Evolutionary conservation across 1,140 invertebrate genomes (phyloP).

Genomic region (Carcinoscorpius rotundicauda): DNA sequence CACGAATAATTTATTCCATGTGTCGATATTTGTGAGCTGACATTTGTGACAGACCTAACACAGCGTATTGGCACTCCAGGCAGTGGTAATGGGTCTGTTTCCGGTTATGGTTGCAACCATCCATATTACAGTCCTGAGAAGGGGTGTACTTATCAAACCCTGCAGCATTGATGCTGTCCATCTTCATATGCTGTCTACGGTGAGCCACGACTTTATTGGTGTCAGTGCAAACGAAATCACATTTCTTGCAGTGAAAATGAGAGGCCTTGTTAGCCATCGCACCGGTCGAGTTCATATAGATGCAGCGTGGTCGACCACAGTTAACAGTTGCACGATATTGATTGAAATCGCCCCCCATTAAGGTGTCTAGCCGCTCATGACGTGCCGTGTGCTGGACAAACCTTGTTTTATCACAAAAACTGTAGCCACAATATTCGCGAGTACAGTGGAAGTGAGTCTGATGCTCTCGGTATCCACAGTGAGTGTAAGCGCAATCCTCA

Average conservation of each 20-base stretch:
- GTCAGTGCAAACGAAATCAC: slow-evolving; percentile 90
- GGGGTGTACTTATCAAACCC: slow-evolving; percentile 88
- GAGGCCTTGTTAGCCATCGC: slow-evolving; percentile 82
- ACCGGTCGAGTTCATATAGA: slow-evolving; percentile 49
- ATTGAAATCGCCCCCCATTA: slow-evolving; percentile 93
- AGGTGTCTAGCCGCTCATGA: slow-evolving; percentile 80
- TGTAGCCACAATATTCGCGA: slow-evolving; percentile 84
- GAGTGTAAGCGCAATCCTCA: slow-evolving; percentile 81
- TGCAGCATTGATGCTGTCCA: slow-evolving; percentile 84
- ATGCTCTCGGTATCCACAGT: slow-evolving; percentile 85
- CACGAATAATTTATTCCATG: slow-evolving; percentile 12
- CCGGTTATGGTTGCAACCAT: slow-evolving; percentile 74
- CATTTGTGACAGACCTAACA: slow-evolving; percentile 80
- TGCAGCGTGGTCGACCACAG: slow-evolving; percentile 69
- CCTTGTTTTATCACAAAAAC: slow-evolving; percentile 91
- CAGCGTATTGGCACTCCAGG: slow-evolving; percentile 78
- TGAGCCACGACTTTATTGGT: slow-evolving; percentile 96
- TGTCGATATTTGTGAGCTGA: slow-evolving; percentile 67
- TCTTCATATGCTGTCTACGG: slow-evolving; percentile 75
- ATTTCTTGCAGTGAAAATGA: slow-evolving; percentile 93
- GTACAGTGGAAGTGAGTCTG: slow-evolving; percentile 95
- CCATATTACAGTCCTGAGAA: slow-evolving; percentile 45
- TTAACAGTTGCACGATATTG: slow-evolving; percentile 84
- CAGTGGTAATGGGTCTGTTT: slow-evolving; percentile 97
- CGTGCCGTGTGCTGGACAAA: slow-evolving; percentile 83